A percentile compares a stretch with the other conserved stretches of the same genome.
These are phyloP conservation scores for Ciconia boyciana DNA, from an alignment of 2,113 vertebrate genomes.

Conservation along the genomic window DNA sequence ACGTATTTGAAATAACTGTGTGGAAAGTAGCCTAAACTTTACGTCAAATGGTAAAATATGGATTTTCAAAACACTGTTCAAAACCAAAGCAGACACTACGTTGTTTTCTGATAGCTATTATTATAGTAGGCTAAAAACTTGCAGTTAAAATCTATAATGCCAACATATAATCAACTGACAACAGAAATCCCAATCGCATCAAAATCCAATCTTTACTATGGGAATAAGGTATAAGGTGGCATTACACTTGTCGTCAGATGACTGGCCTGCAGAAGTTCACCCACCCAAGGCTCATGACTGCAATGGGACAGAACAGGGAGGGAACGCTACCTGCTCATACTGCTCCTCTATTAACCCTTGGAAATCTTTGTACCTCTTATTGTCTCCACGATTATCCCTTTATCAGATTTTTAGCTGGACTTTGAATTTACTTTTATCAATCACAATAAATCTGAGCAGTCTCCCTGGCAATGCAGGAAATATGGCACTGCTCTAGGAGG, in stretches of 20 bases:
- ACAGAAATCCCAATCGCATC: neutral
- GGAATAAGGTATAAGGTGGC: neutral
- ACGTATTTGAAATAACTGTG: neutral
- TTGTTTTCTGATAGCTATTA: neutral
- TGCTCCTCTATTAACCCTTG: neutral
- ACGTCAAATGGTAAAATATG: neutral
- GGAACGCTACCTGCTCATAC: neutral
- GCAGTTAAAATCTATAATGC: neutral
- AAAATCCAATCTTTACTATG: neutral
- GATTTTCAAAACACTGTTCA: neutral
- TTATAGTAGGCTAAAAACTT: neutral
- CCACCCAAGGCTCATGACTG: neutral
- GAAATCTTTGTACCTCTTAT: neutral
- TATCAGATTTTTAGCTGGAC: slow-evolving; percentile 10
- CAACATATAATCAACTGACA: neutral
- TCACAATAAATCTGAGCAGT: slow-evolving; percentile 37
- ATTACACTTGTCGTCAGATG: neutral
- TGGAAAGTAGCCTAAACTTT: neutral
- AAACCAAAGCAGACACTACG: neutral
- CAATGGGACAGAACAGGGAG: neutral
- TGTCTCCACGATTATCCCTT: neutral
- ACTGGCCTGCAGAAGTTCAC: neutral
- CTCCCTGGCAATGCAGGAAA: slow-evolving; percentile 23
- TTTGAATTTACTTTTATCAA: slow-evolving; percentile 38
- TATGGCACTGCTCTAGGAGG: slow-evolving; percentile 12